A percentile compares a stretch with the other conserved stretches of the same genome.
Evolutionary conservation across 37 sponge, comb jelly and placozoan genomes (phyloP).

Genomic region (Dysidea cf. avara): DNA sequence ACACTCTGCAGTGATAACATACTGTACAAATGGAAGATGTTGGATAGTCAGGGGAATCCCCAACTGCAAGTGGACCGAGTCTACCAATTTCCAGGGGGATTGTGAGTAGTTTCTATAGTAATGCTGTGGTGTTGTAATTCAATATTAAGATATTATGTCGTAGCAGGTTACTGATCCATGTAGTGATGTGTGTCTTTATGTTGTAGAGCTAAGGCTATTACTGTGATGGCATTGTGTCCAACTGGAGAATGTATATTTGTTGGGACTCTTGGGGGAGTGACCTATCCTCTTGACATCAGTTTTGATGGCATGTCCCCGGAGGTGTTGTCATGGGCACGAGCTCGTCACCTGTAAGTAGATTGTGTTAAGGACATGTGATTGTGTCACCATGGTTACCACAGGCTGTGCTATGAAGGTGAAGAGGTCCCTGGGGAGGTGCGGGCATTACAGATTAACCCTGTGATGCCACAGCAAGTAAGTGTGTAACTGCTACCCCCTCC

Average conservation of each 20-base stretch:
- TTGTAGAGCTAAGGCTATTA: constrained; percentile 76
- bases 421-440: constrained; percentile 77
- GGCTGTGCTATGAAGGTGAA: constrained; percentile 55
- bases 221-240: constrained; percentile 59
- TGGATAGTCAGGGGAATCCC: constrained; percentile 33
- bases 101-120: constrained; percentile 33
- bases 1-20: constrained; percentile 58
- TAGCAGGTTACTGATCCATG: too few relatives aligned
- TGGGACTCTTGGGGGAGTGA: constrained; percentile 77
- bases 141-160: neutral
- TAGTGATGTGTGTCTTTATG: constrained; percentile 1
- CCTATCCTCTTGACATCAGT: constrained; percentile 77
- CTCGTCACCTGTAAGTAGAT: constrained; percentile 53
- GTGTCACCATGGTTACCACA: too few relatives aligned
- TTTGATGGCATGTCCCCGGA: constrained; percentile 86
- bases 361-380: neutral
- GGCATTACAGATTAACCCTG: constrained; percentile 66
- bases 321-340: constrained; percentile 72
- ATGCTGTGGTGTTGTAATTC: neutral
- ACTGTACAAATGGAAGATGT: constrained; percentile 60
- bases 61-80: constrained; percentile 47
- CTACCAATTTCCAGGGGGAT: constrained; percentile 70
- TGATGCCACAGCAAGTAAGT: constrained; percentile 69
- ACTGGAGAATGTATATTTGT: constrained; percentile 74
- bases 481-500: too few relatives aligned